Conservation (phyloP, 2,888 invertebrate species). For the Calliscelio sp. region DNA sequence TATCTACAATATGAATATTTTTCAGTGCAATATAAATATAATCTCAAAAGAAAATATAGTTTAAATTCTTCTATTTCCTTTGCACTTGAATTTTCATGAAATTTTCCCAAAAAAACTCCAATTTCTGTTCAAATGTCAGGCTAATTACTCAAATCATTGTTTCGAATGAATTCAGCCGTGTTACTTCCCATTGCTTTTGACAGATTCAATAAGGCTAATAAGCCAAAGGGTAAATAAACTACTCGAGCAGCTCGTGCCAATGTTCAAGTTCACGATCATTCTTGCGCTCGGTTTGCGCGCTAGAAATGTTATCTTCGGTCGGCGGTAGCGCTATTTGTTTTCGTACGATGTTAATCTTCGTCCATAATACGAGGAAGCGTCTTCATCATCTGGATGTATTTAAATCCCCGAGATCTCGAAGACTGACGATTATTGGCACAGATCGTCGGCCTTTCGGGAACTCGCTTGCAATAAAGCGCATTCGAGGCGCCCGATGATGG, state of each 20-base stretch:
- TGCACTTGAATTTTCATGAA: too few species aligned
- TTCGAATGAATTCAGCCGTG: too few species aligned
- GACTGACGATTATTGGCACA: slow-evolving; percentile 69
- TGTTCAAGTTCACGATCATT: slow-evolving; percentile 69
- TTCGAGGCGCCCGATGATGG: slow-evolving; percentile 55
- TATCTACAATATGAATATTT: too few species aligned
- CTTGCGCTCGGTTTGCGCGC: slow-evolving; percentile 34
- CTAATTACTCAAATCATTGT: too few species aligned
- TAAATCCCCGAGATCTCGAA: slow-evolving; percentile 67
- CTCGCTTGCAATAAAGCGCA: slow-evolving; percentile 58
- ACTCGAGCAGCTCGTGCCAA: slow-evolving; percentile 51
- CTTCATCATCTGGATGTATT: slow-evolving; percentile 56
- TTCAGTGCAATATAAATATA: too few species aligned
- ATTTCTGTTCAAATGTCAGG: too few species aligned
- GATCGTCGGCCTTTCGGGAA: slow-evolving; percentile 63
- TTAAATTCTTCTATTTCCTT: too few species aligned
- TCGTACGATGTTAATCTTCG: slow-evolving; percentile 72
- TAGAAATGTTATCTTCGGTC: slow-evolving; percentile 60
- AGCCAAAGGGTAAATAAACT: slow-evolving; percentile 68
- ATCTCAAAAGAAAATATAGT: too few species aligned
- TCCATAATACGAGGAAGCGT: slow-evolving; percentile 62
- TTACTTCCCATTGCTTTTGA: slow-evolving; percentile 19
- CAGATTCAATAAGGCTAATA: slow-evolving; percentile 59
- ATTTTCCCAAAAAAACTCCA: too few species aligned
- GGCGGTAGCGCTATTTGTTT: slow-evolving; percentile 69